A percentile compares a stretch with the other conserved stretches of the same genome.
Conservation (phyloP, 2,113 vertebrate genomes). For the Varanus salvator region DNA sequence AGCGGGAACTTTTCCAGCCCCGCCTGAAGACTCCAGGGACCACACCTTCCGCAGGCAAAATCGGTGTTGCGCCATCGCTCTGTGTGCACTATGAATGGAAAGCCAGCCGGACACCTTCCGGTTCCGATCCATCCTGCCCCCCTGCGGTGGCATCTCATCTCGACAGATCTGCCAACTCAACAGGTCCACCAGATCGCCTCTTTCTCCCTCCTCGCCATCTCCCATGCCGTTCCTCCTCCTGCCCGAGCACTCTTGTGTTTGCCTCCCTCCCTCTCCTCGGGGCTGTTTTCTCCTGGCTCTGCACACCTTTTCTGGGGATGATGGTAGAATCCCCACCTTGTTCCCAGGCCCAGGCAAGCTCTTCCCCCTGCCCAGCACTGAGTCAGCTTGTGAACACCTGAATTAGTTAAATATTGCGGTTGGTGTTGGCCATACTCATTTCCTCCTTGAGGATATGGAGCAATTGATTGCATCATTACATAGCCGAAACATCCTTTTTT, state of each 20-base stretch:
- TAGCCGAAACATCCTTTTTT: conserved; percentile 42
- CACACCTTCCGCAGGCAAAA: no score
- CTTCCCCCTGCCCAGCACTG: accelerated
- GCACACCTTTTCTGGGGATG: neutral
- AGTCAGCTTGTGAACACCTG: conserved; percentile 39
- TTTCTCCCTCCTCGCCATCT: neutral
- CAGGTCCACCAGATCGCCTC: neutral
- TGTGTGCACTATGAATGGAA: neutral
- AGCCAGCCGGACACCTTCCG: neutral
- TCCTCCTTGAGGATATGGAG: conserved; percentile 46
- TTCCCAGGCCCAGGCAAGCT: neutral
- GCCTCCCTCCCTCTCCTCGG: neutral
- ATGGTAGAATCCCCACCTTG: neutral
- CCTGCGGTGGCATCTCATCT: neutral
- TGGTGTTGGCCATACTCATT: conserved; percentile 39
- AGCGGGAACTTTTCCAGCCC: no score
- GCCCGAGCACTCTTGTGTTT: no score
- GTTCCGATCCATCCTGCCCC: neutral
- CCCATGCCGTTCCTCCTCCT: no score
- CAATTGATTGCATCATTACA: conserved; percentile 36
- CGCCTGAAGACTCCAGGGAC: no score
- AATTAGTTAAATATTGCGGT: conserved; percentile 18
- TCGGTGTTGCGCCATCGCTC: no score
- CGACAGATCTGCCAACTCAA: neutral
- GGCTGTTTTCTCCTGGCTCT: neutral